A percentile compares a stretch with the other conserved stretches of the same genome.
These are phyloP conservation scores for Drosophila prostipennis DNA, from an alignment of 2,888 invertebrate genomes.

Conservation along the genomic window DNA sequence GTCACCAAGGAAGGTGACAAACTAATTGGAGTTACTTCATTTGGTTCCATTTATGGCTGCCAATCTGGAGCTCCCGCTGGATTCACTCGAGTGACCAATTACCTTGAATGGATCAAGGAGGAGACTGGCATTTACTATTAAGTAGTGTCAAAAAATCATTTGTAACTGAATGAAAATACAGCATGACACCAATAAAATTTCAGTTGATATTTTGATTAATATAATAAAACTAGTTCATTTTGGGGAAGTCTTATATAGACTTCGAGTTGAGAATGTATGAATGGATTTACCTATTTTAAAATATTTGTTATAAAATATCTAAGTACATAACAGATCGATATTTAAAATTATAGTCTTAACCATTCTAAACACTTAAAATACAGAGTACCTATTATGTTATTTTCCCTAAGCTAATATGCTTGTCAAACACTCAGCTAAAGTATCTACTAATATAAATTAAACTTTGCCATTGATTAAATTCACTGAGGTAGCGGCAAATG, in stretches of 20 bases:
- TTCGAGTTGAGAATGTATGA: too few relatives aligned
- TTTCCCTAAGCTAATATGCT: background rate
- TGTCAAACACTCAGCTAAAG: background rate
- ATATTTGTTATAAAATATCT: too few relatives aligned
- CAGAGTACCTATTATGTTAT: background rate
- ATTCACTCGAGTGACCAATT: conserved; percentile 36
- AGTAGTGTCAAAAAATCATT: too few relatives aligned
- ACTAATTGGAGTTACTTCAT: conserved; percentile 65
- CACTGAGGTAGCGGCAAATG: background rate
- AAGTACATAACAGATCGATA: too few relatives aligned
- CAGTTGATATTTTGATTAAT: too few relatives aligned
- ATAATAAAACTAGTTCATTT: too few relatives aligned
- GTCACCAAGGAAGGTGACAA: conserved; percentile 49
- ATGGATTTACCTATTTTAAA: too few relatives aligned
- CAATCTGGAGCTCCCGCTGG: conserved; percentile 36
- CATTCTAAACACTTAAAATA: too few relatives aligned
- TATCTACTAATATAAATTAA: conserved; percentile 1
- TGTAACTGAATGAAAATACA: too few relatives aligned
- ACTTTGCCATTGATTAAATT: background rate
- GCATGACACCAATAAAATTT: too few relatives aligned
- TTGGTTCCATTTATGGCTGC: conserved; percentile 29
- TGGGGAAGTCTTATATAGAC: too few relatives aligned
- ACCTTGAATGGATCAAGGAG: conserved; percentile 39
- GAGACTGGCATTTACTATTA: conserved; percentile 31
- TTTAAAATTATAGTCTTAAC: too few relatives aligned